A percentile compares a stretch with the other conserved stretches of the same genome.
Evolutionary conservation across 2,888 invertebrate genomes (phyloP).

Genomic region (Dryadula phaetusa): DNA sequence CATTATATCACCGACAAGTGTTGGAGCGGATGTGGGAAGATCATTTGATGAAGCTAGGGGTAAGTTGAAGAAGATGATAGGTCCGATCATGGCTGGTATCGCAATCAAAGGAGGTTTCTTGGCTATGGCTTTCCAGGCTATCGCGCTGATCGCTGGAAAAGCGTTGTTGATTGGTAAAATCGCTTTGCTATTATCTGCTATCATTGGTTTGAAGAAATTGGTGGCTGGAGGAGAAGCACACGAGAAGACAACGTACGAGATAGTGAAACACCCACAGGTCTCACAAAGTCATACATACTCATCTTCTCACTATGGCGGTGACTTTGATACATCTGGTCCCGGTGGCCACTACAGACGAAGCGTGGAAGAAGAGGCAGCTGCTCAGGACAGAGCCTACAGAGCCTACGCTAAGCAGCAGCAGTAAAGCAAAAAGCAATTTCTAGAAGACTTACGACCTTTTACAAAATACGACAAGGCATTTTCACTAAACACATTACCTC

Average conservation of each 20-base stretch:
- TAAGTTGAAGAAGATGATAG: constrained; percentile 87
- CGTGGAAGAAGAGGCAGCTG: constrained; percentile 84
- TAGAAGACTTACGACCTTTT: constrained; percentile 68
- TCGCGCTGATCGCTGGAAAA: constrained; percentile 91
- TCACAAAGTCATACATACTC: constrained; percentile 91
- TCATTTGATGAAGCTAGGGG: constrained; percentile 83
- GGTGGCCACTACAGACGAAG: constrained; percentile 86
- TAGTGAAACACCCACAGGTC: constrained; percentile 93
- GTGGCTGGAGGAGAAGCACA: constrained; percentile 87
- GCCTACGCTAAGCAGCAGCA: constrained; percentile 79
- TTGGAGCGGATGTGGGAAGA: constrained; percentile 76
- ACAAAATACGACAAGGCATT: constrained; percentile 57
- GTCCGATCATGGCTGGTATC: constrained; percentile 87
- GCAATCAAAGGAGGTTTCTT: constrained; percentile 89
- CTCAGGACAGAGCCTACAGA: constrained; percentile 86
- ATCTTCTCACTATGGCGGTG: constrained; percentile 86
- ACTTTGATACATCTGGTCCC: constrained; percentile 83
- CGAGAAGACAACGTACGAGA: constrained; percentile 93
- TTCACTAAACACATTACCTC: constrained; percentile 44
- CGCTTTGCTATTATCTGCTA: constrained; percentile 90
- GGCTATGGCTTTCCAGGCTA: constrained; percentile 89
- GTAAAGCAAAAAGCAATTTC: constrained; percentile 49
- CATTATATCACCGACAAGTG: constrained; percentile 75
- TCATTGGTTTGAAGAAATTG: constrained; percentile 92
- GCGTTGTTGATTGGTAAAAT: constrained; percentile 93